Evolutionary conservation across 2,113 vertebrate genomes (phyloP), one percentile per base, ranked within the genome.

Genomic region (Callipepla californica): DNA sequence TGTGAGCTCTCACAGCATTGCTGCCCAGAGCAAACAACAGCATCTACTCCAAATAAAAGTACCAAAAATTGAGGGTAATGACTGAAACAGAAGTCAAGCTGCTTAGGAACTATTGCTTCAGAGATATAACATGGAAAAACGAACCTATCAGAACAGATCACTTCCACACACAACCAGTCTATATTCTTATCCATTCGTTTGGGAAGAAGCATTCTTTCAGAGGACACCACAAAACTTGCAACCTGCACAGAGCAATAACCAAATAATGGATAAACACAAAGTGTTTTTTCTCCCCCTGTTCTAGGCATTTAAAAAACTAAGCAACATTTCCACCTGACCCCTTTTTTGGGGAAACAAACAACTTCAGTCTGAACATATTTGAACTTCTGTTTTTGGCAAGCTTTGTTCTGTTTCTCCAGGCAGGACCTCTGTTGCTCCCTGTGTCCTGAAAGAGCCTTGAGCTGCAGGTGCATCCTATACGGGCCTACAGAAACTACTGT

Each of bases 381-480:
- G 47, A 92, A 58, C 45, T 67, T 77, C 38, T 66, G 32, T 32
- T 76, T 85, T 51, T 63, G 38, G 34, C 55, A 77, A 57, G 21
- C 73, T 87, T 87, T 93, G 18, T 85, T 90, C 72, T 67, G 28
- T 44, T 78, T 80, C 76, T 80, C 74, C 66, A 51, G 38, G 57
- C 42, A 83, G 61, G 47, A 91, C 72, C 65, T 94, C 78, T 85
- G 63, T 61, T 90, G 59, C 68, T 80, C 67, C 20, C 20, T 22
- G 22, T 47, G 32, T 77, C 85, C 81, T 80, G 68, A 80, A 68
- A 77, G 20, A 67, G n/a, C 40, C 26, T 10, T 6, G 8, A 93
- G 70, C 85, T 20, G 1, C 45, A 81, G 50, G 70, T 78, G 89
- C 11, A 67, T 84, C 77, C 93, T 80, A 5, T 20, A 68, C 2